Conservation (phyloP, 2,797 vertebrate species). For the Eptatretus atami region DNA sequence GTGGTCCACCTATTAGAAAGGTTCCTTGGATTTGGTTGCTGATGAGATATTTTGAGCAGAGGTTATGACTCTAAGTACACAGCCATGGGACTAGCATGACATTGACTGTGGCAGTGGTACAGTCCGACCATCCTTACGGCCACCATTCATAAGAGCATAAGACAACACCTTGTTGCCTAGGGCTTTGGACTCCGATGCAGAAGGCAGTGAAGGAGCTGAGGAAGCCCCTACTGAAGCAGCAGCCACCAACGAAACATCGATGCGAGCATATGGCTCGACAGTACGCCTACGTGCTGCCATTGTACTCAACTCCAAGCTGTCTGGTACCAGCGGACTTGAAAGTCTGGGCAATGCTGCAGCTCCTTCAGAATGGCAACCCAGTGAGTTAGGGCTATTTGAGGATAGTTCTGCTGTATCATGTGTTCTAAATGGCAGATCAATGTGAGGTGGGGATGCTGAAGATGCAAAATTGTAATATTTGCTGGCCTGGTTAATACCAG, state of each 20-base stretch:
- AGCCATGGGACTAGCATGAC: conserved; percentile 38
- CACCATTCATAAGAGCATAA: conserved; percentile 96
- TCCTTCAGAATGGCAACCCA: too few species aligned
- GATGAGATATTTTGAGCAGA: too few species aligned
- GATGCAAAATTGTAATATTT: not conserved
- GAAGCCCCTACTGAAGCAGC: not conserved
- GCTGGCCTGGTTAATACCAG: not conserved
- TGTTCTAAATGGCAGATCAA: too few species aligned
- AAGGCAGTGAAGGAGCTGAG: not conserved
- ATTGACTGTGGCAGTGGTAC: conserved; percentile 57
- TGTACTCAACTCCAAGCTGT: not conserved
- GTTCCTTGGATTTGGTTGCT: too few species aligned
- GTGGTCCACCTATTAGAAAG: too few species aligned
- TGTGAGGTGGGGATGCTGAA: not conserved
- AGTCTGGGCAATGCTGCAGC: too few species aligned
- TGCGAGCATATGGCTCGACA: conserved; percentile 3
- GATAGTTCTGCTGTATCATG: too few species aligned
- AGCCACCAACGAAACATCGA: not conserved
- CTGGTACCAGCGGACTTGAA: not conserved
- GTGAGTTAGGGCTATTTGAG: too few species aligned
- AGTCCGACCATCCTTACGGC: conserved; percentile 75
- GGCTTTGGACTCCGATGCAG: not conserved
- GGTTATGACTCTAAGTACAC: too few species aligned
- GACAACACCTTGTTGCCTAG: conserved; percentile 26
- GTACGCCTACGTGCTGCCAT: not conserved